Conservation (phyloP, 2,113 vertebrate genomes). For the Peromyscus maniculatus region DNA sequence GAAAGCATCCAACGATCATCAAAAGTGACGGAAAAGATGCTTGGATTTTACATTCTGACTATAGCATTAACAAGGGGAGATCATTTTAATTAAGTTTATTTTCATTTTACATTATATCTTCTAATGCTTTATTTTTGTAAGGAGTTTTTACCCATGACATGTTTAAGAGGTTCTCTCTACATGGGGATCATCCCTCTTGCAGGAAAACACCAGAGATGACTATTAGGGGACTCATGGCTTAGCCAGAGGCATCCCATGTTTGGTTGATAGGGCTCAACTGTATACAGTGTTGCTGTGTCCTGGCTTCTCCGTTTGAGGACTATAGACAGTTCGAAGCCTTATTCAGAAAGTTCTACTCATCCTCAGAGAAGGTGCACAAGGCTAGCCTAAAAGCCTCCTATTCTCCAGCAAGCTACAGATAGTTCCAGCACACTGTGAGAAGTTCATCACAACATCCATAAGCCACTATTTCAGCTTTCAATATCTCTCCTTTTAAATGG, state of each 20-base stretch:
- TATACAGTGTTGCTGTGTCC: not conserved
- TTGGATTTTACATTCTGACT: conserved; percentile 65
- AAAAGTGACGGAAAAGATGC: conserved; percentile 23
- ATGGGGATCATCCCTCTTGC: conserved; percentile 16
- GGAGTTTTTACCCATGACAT: not conserved
- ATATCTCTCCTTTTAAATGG: not conserved
- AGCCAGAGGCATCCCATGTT: not conserved
- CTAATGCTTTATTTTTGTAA: conserved; percentile 49
- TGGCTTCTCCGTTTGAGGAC: not conserved
- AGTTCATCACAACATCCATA: not conserved
- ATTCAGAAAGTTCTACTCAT: not conserved
- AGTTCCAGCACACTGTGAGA: not conserved
- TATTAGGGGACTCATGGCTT: not conserved
- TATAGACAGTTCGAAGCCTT: not conserved
- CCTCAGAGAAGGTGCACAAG: not conserved
- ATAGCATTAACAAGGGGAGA: conserved; percentile 51
- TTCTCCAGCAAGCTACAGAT: not conserved
- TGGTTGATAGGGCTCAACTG: not conserved
- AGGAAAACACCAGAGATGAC: not conserved
- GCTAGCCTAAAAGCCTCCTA: not conserved
- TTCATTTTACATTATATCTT: conserved; percentile 51
- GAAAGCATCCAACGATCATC: conserved; percentile 57
- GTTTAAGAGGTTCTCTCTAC: not conserved
- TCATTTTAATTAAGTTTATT: conserved; percentile 65
- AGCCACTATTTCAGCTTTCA: not conserved